Conservation (phyloP, 1,140 invertebrate genomes). For the Dermatophagoides farinae region DNA sequence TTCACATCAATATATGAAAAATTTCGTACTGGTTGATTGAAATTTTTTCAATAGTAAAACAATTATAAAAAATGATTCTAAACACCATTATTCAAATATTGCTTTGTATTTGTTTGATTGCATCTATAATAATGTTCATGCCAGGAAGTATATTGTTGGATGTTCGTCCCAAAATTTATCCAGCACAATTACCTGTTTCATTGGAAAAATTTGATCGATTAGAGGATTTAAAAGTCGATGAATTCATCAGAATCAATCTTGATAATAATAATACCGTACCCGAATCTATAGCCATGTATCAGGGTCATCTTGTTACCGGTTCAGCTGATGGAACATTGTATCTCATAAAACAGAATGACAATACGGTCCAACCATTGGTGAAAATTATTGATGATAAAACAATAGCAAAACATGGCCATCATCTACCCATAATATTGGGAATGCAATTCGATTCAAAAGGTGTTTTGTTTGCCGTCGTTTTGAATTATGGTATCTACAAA, state of each 20-base stretch:
- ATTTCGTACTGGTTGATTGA: neutral
- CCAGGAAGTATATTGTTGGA: neutral
- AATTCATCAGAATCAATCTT: neutral
- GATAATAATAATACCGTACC: neutral
- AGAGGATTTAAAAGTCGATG: neutral
- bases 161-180: neutral
- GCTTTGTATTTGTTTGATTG: neutral
- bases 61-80: neutral
- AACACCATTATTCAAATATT: neutral
- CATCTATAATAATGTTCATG: neutral
- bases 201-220: neutral
- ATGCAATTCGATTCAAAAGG: conserved; percentile 48
- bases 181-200: neutral
- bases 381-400: neutral
- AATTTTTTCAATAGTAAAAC: neutral
- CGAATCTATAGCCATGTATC: neutral
- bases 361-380: neutral
- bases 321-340: conserved; percentile 4
- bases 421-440: conserved; percentile 40
- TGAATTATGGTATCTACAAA: conserved; percentile 58
- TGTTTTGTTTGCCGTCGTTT: conserved; percentile 48
- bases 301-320: conserved; percentile 1
- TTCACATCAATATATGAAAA: neutral
- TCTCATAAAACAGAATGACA: neutral
- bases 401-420: conserved; percentile 39